Evolutionary conservation across 1,140 invertebrate genomes (phyloP), one percentile per base, ranked within the genome.

Genomic region (Schlechtendalia chinensis): DNA sequence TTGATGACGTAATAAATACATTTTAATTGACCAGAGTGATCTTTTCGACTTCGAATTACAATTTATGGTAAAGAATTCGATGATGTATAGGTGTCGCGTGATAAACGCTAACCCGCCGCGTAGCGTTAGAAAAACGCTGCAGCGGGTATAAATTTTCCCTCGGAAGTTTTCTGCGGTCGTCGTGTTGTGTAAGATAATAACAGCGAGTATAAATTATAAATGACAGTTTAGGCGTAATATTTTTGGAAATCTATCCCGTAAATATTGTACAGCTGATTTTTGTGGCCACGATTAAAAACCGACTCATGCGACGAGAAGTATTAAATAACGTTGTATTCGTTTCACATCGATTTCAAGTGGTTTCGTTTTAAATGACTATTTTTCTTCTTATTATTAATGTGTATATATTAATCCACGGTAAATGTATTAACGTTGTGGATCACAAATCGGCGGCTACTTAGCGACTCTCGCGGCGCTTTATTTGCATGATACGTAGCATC

Each of bases 61-160:
- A 69, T 69, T 45, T 69, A 69, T 69, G 22, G n/a, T 69, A 47
- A 69, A 69, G 12, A 69, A 69, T 69, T 8, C 65, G 22, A 69
- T 50, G 67, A 69, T 47, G 47, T 69, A 69, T 69, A 24, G 0
- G 39, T 47, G 14, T 39, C 32, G 12, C 39, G 14, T 69, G 47
- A 69, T 69, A 69, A 24, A 47, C n/a, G n/a, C n/a, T n/a, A n/a
- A n/a, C n/a, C n/a, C n/a, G n/a, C n/a, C n/a, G n/a, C n/a, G n/a
- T n/a, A n/a, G n/a, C n/a, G n/a, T n/a, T n/a, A n/a, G n/a, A n/a
- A n/a, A n/a, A n/a, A n/a, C n/a, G n/a, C n/a, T n/a, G n/a, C n/a
- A n/a, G n/a, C n/a, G 17, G 12, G 22, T 69, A 69, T 24, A 24
- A n/a, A 24, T 16, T 24, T 27, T 69, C 1, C 45, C 14, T 27